Conservation (phyloP, 1,140 invertebrate genomes). For the Saccostrea cuccullata region DNA sequence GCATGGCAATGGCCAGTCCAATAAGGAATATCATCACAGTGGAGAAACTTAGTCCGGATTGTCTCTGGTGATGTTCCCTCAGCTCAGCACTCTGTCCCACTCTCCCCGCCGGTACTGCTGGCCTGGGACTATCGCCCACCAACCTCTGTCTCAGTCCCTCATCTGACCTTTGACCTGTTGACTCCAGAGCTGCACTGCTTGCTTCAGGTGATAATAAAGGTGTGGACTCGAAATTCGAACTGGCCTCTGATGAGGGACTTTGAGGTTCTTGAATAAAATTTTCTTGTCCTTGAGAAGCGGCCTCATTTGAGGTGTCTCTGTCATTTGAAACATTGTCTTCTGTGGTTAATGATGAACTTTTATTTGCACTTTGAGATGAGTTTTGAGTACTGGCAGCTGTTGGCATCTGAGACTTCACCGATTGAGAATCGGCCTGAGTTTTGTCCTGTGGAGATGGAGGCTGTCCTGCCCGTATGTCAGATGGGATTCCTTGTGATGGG, state of each 20-base stretch:
- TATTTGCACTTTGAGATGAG: neutral
- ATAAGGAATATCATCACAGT: conserved; percentile 42
- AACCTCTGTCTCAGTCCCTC: conserved; percentile 30
- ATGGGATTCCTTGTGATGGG: neutral
- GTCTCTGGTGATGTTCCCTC: neutral
- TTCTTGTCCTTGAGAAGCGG: neutral
- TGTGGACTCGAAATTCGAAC: neutral
- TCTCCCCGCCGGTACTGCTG: neutral
- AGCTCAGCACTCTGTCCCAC: conserved; percentile 53
- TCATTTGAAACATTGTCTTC: neutral
- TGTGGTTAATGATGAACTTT: neutral
- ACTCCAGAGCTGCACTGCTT: neutral
- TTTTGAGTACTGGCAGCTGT: neutral
- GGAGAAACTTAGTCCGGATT: conserved; percentile 37
- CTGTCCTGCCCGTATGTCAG: neutral
- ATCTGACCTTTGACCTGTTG: neutral
- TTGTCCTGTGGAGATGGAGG: neutral
- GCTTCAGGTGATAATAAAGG: neutral
- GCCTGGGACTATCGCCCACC: neutral
- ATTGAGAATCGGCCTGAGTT: neutral
- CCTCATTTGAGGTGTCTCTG: neutral
- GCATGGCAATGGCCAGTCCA: conserved; percentile 39
- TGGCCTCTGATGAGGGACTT: no score
- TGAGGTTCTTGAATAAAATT: neutral
- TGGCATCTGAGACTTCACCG: neutral